These are phyloP conservation scores for Brachionus paranguensis DNA, from an alignment of 1,140 invertebrate genomes.

Conservation along the genomic window DNA sequence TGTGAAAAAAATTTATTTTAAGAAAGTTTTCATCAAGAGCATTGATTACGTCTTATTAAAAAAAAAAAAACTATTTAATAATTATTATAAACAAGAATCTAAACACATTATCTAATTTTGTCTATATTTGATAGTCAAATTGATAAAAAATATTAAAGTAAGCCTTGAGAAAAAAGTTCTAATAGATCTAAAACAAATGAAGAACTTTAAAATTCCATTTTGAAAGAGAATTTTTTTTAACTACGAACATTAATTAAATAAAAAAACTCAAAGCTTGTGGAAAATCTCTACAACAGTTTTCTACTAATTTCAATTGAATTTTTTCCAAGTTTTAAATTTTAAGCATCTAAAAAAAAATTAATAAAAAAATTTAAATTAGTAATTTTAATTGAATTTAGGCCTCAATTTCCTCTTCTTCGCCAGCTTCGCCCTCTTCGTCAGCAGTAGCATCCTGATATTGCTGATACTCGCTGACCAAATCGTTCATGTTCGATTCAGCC, in stretches of 20 bases:
- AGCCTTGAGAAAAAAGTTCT: background rate
- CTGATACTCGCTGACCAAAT: slow-evolving; percentile 82
- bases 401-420: slow-evolving; percentile 27
- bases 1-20: background rate
- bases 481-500: slow-evolving; percentile 72
- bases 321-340: background rate
- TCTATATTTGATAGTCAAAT: background rate
- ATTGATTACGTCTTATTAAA: background rate
- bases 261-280: background rate
- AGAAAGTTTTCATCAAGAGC: background rate
- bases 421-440: slow-evolving; percentile 39
- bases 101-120: background rate
- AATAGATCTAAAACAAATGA: background rate
- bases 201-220: background rate
- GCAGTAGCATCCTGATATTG: slow-evolving; percentile 73
- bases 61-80: background rate
- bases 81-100: background rate
- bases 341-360: background rate
- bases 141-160: background rate
- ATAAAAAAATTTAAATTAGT: background rate
- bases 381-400: background rate
- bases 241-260: background rate
- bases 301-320: slow-evolving; percentile 46
- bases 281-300: background rate
- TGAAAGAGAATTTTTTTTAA: background rate